These are phyloP conservation scores for Antennarius maculatus DNA, from an alignment of 2,797 vertebrate species.

Conservation along the genomic window DNA sequence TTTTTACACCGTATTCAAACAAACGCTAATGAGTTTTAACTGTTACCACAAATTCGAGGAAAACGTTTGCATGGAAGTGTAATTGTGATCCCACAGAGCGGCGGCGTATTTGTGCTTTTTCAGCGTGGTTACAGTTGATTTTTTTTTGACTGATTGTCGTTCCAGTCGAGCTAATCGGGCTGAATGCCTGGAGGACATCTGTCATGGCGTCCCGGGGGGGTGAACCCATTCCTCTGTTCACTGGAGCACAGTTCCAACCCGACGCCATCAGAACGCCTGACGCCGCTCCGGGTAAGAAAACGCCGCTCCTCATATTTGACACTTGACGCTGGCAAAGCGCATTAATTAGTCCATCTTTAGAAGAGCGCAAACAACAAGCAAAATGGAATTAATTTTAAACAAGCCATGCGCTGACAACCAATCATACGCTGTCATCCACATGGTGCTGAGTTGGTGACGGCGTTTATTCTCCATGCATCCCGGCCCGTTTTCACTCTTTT, in stretches of 20 bases:
- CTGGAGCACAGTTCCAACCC: slow-evolving; percentile 28
- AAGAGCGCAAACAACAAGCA: slow-evolving; percentile 28
- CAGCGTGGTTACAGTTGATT: not conserved
- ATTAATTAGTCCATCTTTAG: slow-evolving; percentile 9
- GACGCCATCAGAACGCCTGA: slow-evolving; percentile 33
- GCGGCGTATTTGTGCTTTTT: not conserved
- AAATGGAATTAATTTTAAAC: not conserved
- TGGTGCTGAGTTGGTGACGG: not conserved
- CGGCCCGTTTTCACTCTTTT: not conserved
- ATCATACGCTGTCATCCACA: not conserved
- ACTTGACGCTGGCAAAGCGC: not conserved
- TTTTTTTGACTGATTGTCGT: not conserved
- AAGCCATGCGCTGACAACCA: not conserved
- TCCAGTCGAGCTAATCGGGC: slow-evolving; percentile 10
- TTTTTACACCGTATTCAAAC: slow-evolving; percentile 6
- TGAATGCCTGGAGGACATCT: slow-evolving; percentile 4
- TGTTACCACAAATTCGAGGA: slow-evolving; percentile 8
- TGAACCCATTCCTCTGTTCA: slow-evolving; percentile 44
- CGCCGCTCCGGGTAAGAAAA: slow-evolving; percentile 38
- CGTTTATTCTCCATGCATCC: not conserved
- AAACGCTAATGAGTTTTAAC: slow-evolving; percentile 4
- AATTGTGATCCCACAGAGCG: not conserved
- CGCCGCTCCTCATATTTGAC: slow-evolving; percentile 25
- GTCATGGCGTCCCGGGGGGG: slow-evolving; percentile 4
- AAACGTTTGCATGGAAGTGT: not conserved